Base-by-base conservation (phyloP, 2,888 invertebrate species). In the Apodemia hepburni region DNA sequence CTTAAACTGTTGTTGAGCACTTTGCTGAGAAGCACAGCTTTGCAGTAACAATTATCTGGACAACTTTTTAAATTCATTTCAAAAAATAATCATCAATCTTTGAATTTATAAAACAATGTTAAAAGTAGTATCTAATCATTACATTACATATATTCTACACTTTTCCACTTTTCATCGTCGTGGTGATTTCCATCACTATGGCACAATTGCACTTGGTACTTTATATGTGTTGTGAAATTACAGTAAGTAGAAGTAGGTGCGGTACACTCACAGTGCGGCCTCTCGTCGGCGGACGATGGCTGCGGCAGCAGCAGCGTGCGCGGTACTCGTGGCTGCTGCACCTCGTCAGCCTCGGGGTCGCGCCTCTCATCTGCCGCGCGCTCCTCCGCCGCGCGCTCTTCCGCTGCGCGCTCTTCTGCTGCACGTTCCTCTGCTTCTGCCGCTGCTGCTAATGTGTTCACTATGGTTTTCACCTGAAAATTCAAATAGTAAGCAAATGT, bases 251-350 rank as follows among this genome's bases (percentile, higher is more conserved):
- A n/a, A n/a, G 29, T n/a, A 9, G 27, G n/a, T 1, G 12, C 18
- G 12, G n/a, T 57, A 11, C 38, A 93, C 95, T 94, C 82, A 96
- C 96, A 96, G 76, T 96, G 96, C 67, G 95, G 96, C 83, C 96
- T 94, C 79, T 93, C 93, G 69, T 94, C 94, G 71, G 94, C 92
- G 61, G 92, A 90, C 75, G 92, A 85, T 35, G 92, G 92, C 75
- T 93, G 92, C 62, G 94, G 93, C 82, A 91, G 87, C 79, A 93
- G 87, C 82, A 92, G 86, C 65, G 85, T 93, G 85, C 78, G 93
- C 64, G 85, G 92, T 69, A 82, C 93, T 73, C 81, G 93, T 72
- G 76, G 91, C 9, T 58, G 61, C 58, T 61, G 61, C 33, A 65
- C 49, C 81, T 81, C 83, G 66, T 75, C 79, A 62, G 77, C 73